Evolutionary conservation across 1,140 invertebrate species (phyloP).

Genomic region (Chlorops oryzae): DNA sequence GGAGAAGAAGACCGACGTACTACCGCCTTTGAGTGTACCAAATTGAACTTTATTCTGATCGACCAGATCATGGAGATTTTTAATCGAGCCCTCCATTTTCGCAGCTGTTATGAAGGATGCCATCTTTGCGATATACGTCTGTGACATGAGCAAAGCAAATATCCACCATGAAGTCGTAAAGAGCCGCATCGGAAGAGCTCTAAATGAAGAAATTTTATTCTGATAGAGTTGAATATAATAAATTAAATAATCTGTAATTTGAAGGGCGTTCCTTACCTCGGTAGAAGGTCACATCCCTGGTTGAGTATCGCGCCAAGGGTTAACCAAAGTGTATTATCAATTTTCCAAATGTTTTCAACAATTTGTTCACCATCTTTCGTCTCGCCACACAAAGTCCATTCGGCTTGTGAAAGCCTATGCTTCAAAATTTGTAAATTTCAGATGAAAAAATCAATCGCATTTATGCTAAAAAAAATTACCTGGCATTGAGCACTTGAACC

Average conservation of each 20-base stretch:
- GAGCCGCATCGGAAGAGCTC: constrained; percentile 74
- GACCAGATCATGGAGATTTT: constrained; percentile 78
- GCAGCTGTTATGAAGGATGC: constrained; percentile 89
- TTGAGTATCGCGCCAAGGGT: constrained; percentile 72
- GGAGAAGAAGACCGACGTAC: constrained; percentile 54
- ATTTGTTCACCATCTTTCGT: constrained; percentile 61
- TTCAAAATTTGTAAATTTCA: constrained; percentile 47
- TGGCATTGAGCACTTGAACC: constrained; percentile 81
- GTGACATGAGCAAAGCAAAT: constrained; percentile 88
- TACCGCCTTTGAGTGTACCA: constrained; percentile 68
- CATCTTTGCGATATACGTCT: constrained; percentile 92
- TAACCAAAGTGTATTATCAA: constrained; percentile 71
- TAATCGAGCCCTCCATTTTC: constrained; percentile 75
- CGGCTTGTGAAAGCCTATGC: constrained; percentile 60
- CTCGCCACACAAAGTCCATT: no score
- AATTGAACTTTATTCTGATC: constrained; percentile 85
- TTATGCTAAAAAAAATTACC: constrained; percentile 53
- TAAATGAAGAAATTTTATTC: constrained; percentile 30
- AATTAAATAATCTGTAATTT: constrained; percentile 30
- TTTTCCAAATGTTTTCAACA: constrained; percentile 71
- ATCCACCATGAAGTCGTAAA: constrained; percentile 90
- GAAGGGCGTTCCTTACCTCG: constrained; percentile 55
- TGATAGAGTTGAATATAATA: not conserved
- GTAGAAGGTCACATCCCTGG: constrained; percentile 72
- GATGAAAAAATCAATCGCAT: not conserved